Evolutionary conservation across 2,888 invertebrate genomes (phyloP).

Genomic region (Ptilodon capucinus): DNA sequence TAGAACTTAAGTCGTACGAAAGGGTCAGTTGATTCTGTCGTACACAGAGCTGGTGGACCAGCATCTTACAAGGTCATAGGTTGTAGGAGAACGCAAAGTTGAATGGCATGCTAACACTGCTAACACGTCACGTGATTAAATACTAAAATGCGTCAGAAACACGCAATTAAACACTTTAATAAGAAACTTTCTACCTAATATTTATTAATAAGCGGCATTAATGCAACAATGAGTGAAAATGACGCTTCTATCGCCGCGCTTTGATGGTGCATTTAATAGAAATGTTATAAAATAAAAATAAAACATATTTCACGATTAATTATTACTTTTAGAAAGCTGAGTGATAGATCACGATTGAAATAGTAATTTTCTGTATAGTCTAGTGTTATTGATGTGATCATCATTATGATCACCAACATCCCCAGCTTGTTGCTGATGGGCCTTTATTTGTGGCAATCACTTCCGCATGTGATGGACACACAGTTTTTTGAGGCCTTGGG

Average conservation of each 20-base stretch:
- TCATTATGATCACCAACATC: too few species aligned
- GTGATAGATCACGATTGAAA: not conserved
- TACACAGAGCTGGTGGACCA: too few species aligned
- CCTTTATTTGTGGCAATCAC: too few species aligned
- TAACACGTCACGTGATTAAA: not conserved
- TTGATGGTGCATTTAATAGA: not conserved
- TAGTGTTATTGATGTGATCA: too few species aligned
- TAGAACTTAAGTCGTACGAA: too few species aligned
- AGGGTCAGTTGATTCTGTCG: too few species aligned
- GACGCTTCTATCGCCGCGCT: slow-evolving; percentile 10
- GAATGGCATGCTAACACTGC: not conserved
- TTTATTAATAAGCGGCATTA: slow-evolving; percentile 19
- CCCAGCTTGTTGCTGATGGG: too few species aligned
- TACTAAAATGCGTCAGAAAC: not conserved
- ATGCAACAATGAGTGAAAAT: slow-evolving; percentile 17
- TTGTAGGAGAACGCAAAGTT: not conserved
- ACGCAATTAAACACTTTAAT: not conserved
- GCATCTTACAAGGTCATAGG: not conserved
- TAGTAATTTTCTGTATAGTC: not conserved
- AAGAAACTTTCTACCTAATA: slow-evolving; percentile 24
- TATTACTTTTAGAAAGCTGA: slow-evolving; percentile 1
- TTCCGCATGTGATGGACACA: too few species aligned
- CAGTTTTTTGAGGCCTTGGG: too few species aligned
- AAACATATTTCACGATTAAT: not conserved
- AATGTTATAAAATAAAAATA: slow-evolving; percentile 1